These are phyloP conservation scores for Dasypus novemcinctus DNA, from an alignment of 2,113 vertebrate species.

Conservation along the genomic window DNA sequence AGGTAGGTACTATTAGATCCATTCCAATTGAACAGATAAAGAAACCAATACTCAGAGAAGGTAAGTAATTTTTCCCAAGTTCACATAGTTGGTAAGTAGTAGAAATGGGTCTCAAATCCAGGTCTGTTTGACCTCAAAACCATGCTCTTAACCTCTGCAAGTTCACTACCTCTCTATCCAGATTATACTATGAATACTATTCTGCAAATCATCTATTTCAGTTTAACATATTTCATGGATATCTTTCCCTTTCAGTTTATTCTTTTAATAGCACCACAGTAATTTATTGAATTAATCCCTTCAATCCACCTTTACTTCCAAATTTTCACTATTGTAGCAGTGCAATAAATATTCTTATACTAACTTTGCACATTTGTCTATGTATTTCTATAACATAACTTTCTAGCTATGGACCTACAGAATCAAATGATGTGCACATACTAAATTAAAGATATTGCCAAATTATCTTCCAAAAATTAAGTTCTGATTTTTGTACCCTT, in stretches of 20 bases:
- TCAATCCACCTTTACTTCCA: not conserved
- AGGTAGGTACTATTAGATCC: not conserved
- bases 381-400: not conserved
- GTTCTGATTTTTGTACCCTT: not conserved
- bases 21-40: not conserved
- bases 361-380: not conserved
- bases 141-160: not conserved
- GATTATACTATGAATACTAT: not conserved
- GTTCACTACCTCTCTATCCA: not conserved
- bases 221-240: not conserved
- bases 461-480: slow-evolving; percentile 7
- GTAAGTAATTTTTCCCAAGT: not conserved
- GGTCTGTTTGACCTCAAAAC: not conserved
- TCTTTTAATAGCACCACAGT: not conserved
- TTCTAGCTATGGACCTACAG: not conserved
- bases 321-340: not conserved
- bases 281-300: not conserved
- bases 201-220: not conserved
- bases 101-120: not conserved
- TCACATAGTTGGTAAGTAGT: not conserved
- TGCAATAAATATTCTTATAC: not conserved
- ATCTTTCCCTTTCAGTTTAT: not conserved
- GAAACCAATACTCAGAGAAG: not conserved
- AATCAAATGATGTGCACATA: not conserved
- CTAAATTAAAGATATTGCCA: not conserved